Base-by-base conservation (phyloP, 2,113 vertebrate species). In the Gracilinanus agilis region DNA sequence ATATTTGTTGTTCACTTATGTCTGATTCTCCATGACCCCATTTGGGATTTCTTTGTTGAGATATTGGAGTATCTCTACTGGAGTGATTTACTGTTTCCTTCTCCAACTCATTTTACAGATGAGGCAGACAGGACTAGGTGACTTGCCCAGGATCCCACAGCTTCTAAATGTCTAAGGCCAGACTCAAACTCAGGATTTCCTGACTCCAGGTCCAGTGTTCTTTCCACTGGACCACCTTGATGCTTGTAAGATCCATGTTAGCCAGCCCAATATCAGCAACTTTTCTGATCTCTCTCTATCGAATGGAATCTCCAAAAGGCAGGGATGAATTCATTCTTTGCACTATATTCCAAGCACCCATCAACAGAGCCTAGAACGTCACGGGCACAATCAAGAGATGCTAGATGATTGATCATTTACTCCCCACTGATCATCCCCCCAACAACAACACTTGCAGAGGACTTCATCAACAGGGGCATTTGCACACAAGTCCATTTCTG, bases 281-380 rank as follows among this genome's bases (percentile, higher is more conserved):
- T 97, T 97, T 93, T 91, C 67, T 93, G 54, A 56, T 88, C 56
- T 94, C 58, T 94, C 13, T 29, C 61, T n/a, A n/a, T 34, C 16
- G 16, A 75, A 75, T 75, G 34, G 2, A 75, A n/a, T 29, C 13
- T 19, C 61, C 61, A n/a, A n/a, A 34, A 75, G 12, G 61, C 34
- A n/a, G 11, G 16, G 61, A 0, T 13, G n/a, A 75, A 75, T 75
- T n/a, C 16, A 75, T 75, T 75, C 34, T 75, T 75, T 75, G 58
- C 34, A 34, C 44, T n/a, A 13, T 21, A 75, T 75, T 24, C 34
- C 61, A 40, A 83, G n/a, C n/a, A 40, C 6, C 67, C 67, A 83
- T 40, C 19, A n/a, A 21, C 67, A 83, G n/a, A 83, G 7, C 67
- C n/a, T 75, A 3, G 67, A 83, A 40, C 67, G 40, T 83, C n/a